Evolutionary conservation across 2,113 vertebrate species (phyloP).

Genomic region (Corythaixoides concolor): DNA sequence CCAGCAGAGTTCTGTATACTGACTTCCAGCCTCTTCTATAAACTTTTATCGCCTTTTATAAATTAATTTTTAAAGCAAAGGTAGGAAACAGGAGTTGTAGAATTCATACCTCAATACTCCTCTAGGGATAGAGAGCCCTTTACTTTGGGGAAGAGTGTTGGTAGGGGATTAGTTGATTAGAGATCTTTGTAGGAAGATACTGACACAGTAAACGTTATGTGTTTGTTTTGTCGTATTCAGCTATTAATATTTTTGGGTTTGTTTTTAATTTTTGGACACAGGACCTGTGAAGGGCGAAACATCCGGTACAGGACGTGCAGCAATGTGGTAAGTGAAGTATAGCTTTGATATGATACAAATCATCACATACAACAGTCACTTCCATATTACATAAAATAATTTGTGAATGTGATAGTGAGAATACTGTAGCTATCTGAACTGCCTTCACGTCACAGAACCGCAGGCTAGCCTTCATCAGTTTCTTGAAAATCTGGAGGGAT

Average conservation of each 20-base stretch:
- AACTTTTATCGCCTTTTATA: background rate
- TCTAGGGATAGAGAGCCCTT: background rate
- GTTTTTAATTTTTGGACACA: conserved; percentile 68
- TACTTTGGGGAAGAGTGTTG: background rate
- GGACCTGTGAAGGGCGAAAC: conserved; percentile 94
- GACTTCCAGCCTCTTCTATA: background rate
- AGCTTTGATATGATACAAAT: background rate
- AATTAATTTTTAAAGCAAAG: background rate
- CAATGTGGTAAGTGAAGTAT: conserved; percentile 89
- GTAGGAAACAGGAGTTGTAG: background rate
- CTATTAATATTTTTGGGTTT: conserved; percentile 10
- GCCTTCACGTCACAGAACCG: background rate
- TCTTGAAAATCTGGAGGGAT: background rate
- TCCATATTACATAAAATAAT: background rate
- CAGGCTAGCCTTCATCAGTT: background rate
- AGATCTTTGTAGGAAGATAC: background rate
- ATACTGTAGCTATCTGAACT: background rate
- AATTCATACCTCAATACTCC: accelerated
- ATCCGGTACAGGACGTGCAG: conserved; percentile 96
- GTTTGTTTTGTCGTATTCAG: background rate
- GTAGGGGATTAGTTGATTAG: background rate
- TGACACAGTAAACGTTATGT: background rate
- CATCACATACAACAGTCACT: accelerated
- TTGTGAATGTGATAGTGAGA: background rate
- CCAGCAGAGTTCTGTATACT: background rate